Base-by-base conservation (phyloP, 1,140 invertebrate species). In the Drosophila busckii region DNA sequence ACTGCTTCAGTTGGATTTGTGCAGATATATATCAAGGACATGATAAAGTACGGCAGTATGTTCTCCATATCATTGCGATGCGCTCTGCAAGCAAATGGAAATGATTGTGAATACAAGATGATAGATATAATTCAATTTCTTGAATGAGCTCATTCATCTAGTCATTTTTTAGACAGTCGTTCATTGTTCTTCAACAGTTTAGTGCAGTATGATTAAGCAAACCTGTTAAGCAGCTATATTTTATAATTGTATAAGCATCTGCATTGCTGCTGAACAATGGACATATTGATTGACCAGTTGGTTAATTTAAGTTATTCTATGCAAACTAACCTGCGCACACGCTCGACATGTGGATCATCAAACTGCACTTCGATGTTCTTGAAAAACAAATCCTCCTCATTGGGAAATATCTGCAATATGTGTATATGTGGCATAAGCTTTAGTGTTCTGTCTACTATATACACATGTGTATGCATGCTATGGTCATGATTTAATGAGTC, bases 41-140 rank as follows among this genome's bases (percentile, higher is more conserved):
- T 87, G 1, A 90, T 75, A 5, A 92, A 88, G 87, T 93, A 94
- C 0, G 91, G 88, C 9, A 91, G 69, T 35, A 93, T 89, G 59
- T 93, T 94, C 71, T 94, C 93, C 56, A 94, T 73, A 61, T 94
- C 93, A 65, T 93, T 94, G 49, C 89, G 85, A 83, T 94, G 93
- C 10, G 91, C 91, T 64, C 92, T 92, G 65, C 2, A 86, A 87
- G 10, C 25, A 4, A 13, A 12, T 2, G 26, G 22, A 13, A 4
- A 32, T 26, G 12, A 40, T 12, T 2, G 3, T 32, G 13, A 9
- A 8, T 10, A 19, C 19, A 3, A 17, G 28, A 48, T 32, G 5
- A 12, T 25, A 22, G 31, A 22, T 5, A 9, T 4, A 7, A 2
- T 4, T 1, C 7, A 6, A 5, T 16, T 12, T 45, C 9, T 17